A percentile compares a stretch with the other conserved stretches of the same genome.
These are phyloP conservation scores for Noctua fimbriata DNA, from an alignment of 2,888 invertebrate genomes.

Conservation along the genomic window DNA sequence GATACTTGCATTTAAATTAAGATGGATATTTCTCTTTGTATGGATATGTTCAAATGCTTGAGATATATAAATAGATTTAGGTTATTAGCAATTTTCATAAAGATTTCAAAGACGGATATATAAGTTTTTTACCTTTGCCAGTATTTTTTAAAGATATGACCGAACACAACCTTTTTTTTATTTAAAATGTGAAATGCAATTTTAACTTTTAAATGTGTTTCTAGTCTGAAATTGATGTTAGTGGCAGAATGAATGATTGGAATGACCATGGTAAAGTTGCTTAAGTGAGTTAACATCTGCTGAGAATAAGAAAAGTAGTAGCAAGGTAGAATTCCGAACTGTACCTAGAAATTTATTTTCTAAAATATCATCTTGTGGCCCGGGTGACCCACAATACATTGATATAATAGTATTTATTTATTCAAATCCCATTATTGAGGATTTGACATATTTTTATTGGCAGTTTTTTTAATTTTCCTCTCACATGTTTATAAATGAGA, in stretches of 20 bases:
- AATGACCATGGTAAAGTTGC: conserved; percentile 53
- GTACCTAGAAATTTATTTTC: conserved; percentile 28
- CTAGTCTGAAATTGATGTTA: conserved; percentile 83
- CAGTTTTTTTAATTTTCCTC: conserved; percentile 45
- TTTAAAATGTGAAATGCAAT: conserved; percentile 66
- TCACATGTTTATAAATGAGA: conserved; percentile 48
- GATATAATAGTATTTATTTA: conserved; percentile 63
- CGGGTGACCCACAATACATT: conserved; percentile 43
- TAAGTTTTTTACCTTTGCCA: conserved; percentile 85
- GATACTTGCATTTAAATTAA: conserved; percentile 87
- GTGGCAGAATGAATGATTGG: conserved; percentile 78
- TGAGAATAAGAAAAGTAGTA: conserved; percentile 21
- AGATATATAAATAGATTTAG: conserved; percentile 78
- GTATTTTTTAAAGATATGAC: conserved; percentile 82
- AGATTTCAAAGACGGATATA: conserved; percentile 64
- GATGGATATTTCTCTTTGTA: conserved; percentile 80
- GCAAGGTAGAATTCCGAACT: neutral
- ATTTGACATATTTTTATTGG: conserved; percentile 52
- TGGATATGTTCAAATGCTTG: conserved; percentile 79
- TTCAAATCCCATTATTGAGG: conserved; percentile 59
- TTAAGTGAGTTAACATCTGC: conserved; percentile 42
- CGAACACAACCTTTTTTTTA: conserved; percentile 66
- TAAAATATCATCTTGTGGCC: conserved; percentile 42
- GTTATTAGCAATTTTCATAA: conserved; percentile 75
- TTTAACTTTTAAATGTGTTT: conserved; percentile 75